phyloP scores from a whole-genome alignment of 2,888 invertebrate genomes.

The Conistra vaccinii region DNA sequence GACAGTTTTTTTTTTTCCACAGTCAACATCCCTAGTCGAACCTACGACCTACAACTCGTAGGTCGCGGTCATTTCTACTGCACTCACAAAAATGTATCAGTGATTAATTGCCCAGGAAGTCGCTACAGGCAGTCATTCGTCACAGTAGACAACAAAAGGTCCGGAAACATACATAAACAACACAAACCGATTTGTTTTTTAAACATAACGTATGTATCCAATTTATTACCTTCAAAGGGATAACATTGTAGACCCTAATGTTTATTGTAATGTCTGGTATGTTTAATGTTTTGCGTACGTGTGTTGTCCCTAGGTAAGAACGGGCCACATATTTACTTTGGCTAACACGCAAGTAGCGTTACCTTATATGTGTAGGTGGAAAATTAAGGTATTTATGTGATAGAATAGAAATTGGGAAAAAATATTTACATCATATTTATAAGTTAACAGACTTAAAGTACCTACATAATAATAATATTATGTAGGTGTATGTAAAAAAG shows the following conservation, averaged over 20 bases:
- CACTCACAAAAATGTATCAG: neutral
- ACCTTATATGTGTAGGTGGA: neutral
- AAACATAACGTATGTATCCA: conserved; percentile 10
- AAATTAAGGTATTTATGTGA: neutral
- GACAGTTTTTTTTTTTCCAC: no score
- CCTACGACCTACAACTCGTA: no score
- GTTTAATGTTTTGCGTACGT: conserved; percentile 13
- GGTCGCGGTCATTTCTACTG: no score
- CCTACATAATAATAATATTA: no score
- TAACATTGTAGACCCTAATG: neutral
- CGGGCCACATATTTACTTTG: neutral
- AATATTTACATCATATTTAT: no score
- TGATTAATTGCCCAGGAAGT: neutral
- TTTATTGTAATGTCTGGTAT: conserved; percentile 15
- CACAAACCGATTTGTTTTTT: conserved; percentile 32
- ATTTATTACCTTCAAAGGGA: conserved; percentile 33
- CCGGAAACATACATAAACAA: neutral
- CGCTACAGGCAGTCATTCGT: conserved; percentile 14
- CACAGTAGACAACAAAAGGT: conserved; percentile 13
- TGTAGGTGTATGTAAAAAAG: no score
- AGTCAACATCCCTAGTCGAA: no score
- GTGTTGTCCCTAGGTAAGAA: neutral
- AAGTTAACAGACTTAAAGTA: no score
- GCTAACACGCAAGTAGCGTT: neutral
- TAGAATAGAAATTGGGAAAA: neutral